phyloP scores from a whole-genome alignment of 2,113 vertebrate species.

The Elanoides forficatus region DNA sequence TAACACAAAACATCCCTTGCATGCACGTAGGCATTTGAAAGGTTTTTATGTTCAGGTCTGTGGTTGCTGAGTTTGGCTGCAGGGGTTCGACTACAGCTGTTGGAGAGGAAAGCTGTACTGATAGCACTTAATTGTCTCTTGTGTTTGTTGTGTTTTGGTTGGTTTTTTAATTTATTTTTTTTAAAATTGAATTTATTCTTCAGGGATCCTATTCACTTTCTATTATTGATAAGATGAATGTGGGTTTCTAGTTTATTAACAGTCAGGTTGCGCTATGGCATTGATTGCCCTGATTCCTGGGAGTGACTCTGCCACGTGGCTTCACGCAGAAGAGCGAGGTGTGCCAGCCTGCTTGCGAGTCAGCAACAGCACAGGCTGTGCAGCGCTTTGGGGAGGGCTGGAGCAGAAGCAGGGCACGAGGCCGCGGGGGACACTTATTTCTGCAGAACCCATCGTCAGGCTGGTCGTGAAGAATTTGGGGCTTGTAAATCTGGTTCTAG shows the following conservation, averaged over 20 bases:
- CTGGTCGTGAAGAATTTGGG: neutral
- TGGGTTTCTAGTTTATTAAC: neutral
- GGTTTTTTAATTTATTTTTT: neutral
- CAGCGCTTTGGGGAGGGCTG: neutral
- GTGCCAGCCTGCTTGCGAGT: neutral
- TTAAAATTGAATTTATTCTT: neutral
- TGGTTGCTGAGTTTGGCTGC: neutral
- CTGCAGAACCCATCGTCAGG: neutral
- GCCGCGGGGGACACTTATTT: neutral
- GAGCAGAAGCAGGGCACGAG: neutral
- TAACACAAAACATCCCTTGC: slow-evolving; percentile 39
- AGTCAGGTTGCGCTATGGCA: neutral
- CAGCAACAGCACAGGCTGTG: neutral
- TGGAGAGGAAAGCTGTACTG: neutral
- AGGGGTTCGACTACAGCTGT: neutral
- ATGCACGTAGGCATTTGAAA: neutral
- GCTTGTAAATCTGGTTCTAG: neutral
- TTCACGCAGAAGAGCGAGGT: neutral
- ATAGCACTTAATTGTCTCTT: neutral
- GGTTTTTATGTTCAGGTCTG: neutral
- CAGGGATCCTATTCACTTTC: neutral
- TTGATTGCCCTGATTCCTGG: neutral
- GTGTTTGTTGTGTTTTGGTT: neutral
- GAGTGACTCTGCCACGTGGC: neutral
- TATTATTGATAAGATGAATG: neutral